Base-by-base conservation (phyloP, 2,888 invertebrate genomes). In the Lapara coniferarum region DNA sequence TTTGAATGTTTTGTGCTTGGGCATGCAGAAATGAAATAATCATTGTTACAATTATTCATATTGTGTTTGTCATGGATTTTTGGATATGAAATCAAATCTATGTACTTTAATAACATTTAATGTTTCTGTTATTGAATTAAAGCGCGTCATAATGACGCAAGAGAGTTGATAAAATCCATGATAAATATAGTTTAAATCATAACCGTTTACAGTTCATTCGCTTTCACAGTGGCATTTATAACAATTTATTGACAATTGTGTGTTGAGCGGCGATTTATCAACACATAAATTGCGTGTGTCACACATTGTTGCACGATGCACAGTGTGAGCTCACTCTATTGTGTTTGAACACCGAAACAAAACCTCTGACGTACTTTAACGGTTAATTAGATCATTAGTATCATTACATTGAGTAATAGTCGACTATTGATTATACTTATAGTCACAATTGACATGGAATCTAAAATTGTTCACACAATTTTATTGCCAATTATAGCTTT, bases 21-120 rank as follows among this genome's bases (percentile, higher is more conserved):
- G 93, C 93, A 93, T 93, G 93, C 93, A 93, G 93, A 92, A 92
- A 93, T 93, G 92, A 87, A 86, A 85, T 85, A 84, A 79, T 85
- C 81, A 84, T 87, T 81, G 78, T 87, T 84, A 83, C 79, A 78
- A 63, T 84, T 82, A 81, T 74, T 81, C 80, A 83, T 85, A 75
- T 55, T 77, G 72, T 73, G 72, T 78, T 77, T 80, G 70, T 82
- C 83, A 82, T 88, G 87, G 85, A 80, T 67, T 16, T 16, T 66
- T 53, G 51, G 2, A 63, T 12, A 69, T 16, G 16, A 69, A 71
- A 46, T 67, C 37, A 30, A 7, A 16, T 14, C 51, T 56, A 37
- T 13, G 2, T 44, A 16, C 44, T 25, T 8, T 52, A 25, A 19
- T n/a, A 25, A 49, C 10, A 66, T 66, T 16, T 46, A 16, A 2